Base-by-base conservation (phyloP, 2,797 vertebrate genomes). In the Schizopygopsis pylzovi region DNA sequence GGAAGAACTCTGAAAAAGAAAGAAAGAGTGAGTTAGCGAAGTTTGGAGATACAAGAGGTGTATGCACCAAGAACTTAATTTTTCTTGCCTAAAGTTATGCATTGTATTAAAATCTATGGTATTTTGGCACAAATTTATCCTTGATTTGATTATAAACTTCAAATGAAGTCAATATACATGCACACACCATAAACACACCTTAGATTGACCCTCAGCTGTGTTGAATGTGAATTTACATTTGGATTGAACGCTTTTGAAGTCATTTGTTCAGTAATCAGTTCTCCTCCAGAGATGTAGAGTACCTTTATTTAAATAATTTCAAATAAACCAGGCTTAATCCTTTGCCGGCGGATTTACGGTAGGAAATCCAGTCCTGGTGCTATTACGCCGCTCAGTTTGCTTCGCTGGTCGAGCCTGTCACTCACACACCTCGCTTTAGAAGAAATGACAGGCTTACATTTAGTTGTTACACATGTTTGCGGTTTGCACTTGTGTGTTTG, bases 291-390 rank as follows among this genome's bases (percentile, higher is more conserved):
- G 88, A 85, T 39, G 52, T 25, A 61, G 70, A 78, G n/a, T 84
- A 61, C 18, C 25, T 78, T 84, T 80, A 85, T 83, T 87, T 87
- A 84, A 83, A 87, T 75, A 28, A 78, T 72, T 54, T 37, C 83
- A 52, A 89, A 87, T 77, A 87, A 81, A 75, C 83, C 33, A 52
- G 18, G 63, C 81, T 52, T 87, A 89, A 89, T 89, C 83, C 87
- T 6, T 78, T 43, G 67, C 20, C 3, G 1, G 67, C 5, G 45
- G 80, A 88, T 87, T 87, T 83, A 63, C 77, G 11, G 82, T 79
- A 41, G 28, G n/a, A 86, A 85, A 52, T 78, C 54, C 82, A 77
- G 49, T 25, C n/a, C 37, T 76, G 16, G 52, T 10, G 72, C 78
- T 79, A 82, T 79, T 82, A 79, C 79, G 25, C 77, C 6, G 37